These are phyloP conservation scores for Sebastes minor DNA, from an alignment of 2,797 vertebrate genomes.

Conservation along the genomic window DNA sequence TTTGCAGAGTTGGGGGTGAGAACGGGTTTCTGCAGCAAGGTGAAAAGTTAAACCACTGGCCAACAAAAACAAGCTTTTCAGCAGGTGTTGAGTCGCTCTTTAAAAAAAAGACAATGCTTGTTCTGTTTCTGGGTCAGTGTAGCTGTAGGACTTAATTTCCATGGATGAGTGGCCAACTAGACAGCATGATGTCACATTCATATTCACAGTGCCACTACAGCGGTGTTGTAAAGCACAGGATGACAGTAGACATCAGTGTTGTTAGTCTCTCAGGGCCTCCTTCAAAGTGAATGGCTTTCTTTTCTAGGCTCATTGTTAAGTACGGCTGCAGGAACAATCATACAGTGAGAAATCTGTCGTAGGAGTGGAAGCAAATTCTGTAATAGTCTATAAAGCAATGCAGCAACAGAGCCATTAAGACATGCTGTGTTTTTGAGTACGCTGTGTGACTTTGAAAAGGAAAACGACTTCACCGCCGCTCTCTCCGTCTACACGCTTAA, in stretches of 20 bases:
- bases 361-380: conserved; percentile 24
- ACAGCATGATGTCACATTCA: not conserved
- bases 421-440: conserved; percentile 24
- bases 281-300: conserved; percentile 9
- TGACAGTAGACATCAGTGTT: conserved; percentile 6
- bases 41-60: not conserved
- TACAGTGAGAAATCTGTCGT: conserved; percentile 13
- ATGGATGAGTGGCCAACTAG: not conserved
- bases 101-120: not conserved
- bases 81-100: not conserved
- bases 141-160: not conserved
- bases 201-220: conserved; percentile 12
- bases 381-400: conserved; percentile 29
- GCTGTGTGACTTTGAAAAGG: conserved; percentile 27
- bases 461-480: conserved; percentile 7
- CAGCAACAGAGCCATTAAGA: conserved; percentile 33
- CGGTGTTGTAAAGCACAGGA: not conserved
- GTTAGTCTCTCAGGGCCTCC: conserved; percentile 2
- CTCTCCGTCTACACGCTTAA: not conserved
- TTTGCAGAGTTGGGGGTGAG: not conserved
- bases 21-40: not conserved
- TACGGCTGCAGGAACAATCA: conserved; percentile 23
- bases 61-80: not conserved
- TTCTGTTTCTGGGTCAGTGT: not conserved
- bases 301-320: conserved; percentile 13